Evolutionary conservation across 2,888 invertebrate species (phyloP).

Genomic region (Drosophila suboccidentalis): DNA sequence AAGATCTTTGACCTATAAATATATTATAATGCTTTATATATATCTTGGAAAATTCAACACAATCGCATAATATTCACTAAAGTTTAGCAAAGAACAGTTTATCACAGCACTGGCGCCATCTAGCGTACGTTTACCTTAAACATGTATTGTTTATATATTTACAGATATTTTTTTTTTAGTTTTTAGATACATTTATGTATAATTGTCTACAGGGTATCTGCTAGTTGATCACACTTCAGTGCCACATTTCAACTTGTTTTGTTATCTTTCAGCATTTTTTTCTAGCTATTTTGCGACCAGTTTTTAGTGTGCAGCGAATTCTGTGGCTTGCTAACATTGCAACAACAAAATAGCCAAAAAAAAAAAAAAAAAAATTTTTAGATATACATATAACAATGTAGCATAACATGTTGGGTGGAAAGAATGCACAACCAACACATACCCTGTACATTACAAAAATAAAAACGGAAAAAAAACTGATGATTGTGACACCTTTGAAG

Average conservation of each 20-base stretch:
- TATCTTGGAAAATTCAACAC: neutral
- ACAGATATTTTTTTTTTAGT: neutral
- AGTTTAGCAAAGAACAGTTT: neutral
- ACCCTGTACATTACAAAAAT: neutral
- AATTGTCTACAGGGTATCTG: neutral
- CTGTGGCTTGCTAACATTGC: slow-evolving; percentile 29
- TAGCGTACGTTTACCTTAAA: neutral
- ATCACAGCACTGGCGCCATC: neutral
- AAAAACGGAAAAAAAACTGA: too few relatives aligned
- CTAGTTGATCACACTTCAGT: neutral
- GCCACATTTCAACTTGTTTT: slow-evolving; percentile 1
- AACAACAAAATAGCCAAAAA: slow-evolving; percentile 1
- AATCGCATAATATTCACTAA: neutral
- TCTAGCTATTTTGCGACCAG: slow-evolving; percentile 4
- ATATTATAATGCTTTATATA: neutral
- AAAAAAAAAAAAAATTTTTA: slow-evolving; percentile 1
- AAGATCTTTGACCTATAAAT: neutral
- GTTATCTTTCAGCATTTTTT: slow-evolving; percentile 3
- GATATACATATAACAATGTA: slow-evolving; percentile 6
- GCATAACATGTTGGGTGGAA: neutral
- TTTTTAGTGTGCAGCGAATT: slow-evolving; percentile 26
- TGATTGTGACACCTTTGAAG: too few relatives aligned
- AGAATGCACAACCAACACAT: neutral
- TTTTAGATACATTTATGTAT: neutral
- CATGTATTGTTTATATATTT: neutral